phyloP scores from a whole-genome alignment of 2,797 vertebrate genomes.

The Bufotes viridis region DNA sequence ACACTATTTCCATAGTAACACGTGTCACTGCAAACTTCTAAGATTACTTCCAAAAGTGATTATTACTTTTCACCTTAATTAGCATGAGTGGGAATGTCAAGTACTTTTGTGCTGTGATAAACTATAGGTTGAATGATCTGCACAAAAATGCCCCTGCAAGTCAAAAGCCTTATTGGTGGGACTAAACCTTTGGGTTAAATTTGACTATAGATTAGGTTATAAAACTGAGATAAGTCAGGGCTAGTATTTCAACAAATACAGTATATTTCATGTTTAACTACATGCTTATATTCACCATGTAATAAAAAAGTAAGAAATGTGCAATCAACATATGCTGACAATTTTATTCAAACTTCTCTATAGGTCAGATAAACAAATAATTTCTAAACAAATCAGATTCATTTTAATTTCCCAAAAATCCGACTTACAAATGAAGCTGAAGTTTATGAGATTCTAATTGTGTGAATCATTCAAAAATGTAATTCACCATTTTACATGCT shows the following conservation, averaged over 20 bases:
- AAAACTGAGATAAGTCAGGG: not conserved
- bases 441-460: too few relatives aligned
- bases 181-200: not conserved
- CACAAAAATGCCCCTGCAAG: not conserved
- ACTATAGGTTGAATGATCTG: not conserved
- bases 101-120: not conserved
- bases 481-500: too few relatives aligned
- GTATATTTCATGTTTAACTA: not conserved
- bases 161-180: not conserved
- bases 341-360: not conserved
- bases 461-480: too few relatives aligned
- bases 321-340: not conserved
- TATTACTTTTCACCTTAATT: conserved; percentile 19
- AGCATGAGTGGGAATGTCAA: not conserved
- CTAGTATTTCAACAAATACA: not conserved
- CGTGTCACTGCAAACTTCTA: not conserved
- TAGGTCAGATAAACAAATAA: too few relatives aligned
- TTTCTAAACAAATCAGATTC: too few relatives aligned
- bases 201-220: not conserved
- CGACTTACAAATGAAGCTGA: too few relatives aligned
- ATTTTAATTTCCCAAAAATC: too few relatives aligned
- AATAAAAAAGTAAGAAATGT: not conserved
- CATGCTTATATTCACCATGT: not conserved
- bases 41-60: not conserved
- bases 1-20: conserved; percentile 17